Evolutionary conservation across 2,113 vertebrate species (phyloP).

Genomic region (Canis aureus): DNA sequence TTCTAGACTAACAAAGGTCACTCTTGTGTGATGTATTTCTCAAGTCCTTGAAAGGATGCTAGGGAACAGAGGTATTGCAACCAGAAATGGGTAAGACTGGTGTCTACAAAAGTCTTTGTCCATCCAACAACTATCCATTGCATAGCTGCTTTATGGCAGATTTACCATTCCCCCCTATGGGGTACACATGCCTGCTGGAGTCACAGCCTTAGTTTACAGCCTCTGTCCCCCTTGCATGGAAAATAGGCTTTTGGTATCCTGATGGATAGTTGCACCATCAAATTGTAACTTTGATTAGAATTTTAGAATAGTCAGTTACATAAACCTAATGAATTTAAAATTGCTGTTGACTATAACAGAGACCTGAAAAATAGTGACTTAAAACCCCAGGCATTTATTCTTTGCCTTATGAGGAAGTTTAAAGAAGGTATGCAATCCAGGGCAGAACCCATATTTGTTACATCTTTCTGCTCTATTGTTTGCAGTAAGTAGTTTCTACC

Average conservation of each 20-base stretch:
- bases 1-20: not conserved
- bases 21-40: not conserved
- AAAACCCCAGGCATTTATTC: not conserved
- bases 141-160: not conserved
- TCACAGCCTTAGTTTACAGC: not conserved
- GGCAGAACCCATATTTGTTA: not conserved
- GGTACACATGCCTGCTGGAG: not conserved
- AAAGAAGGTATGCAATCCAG: not conserved
- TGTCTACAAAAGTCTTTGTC: not conserved
- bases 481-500: not conserved
- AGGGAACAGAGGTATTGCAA: not conserved
- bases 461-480: not conserved
- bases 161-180: not conserved
- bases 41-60: not conserved
- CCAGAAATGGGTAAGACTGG: not conserved
- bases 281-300: not conserved
- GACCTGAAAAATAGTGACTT: not conserved
- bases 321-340: constrained; percentile 17
- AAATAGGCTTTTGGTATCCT: not conserved
- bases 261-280: not conserved
- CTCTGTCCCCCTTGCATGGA: not conserved
- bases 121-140: not conserved
- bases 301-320: not conserved
- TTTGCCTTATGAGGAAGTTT: constrained; percentile 1
- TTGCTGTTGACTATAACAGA: not conserved